Evolutionary conservation across 2,888 invertebrate genomes (phyloP), one percentile per base, ranked within the genome.

Genomic region (Germaria angustata): DNA sequence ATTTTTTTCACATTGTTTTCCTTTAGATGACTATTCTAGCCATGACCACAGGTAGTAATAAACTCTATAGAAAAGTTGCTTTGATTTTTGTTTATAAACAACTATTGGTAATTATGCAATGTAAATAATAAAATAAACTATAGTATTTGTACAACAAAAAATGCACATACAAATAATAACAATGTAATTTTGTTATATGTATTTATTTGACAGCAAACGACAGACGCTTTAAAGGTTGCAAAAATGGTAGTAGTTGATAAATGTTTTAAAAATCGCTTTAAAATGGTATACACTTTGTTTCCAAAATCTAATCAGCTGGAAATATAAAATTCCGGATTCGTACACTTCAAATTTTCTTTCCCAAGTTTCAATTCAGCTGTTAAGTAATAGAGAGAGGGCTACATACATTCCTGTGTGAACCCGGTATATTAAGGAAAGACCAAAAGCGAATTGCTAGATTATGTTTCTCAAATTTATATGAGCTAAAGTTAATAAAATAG

Each of bases 61-160:
- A 20, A 9, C 11, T n/a, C 5, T 41, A 7, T 7, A 11, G 8
- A 24, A 24, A n/a, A 28, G 0, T 39, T 41, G 28, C 46, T 44
- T 1, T 41, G 36, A 22, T 15, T 57, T 69, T 79, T 82, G 75
- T 82, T 82, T 82, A 79, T 76, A 79, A 82, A 79, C 79, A 82
- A 76, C 75, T 49, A 32, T 44, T 53, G 34, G n/a, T 2, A 57
- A 73, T 81, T 77, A 77, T 77, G 71, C 77, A 77, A 81, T 77
- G 81, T 77, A 81, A 81, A 81, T 81, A 81, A 72, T 77, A 72
- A 77, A 77, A 53, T 77, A 61, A 66, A 53, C 15, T 68, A n/a
- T 57, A 49, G 8, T 71, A 36, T 32, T 46, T 77, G 61, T 77
- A 81, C 81, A 81, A 81, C 71, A 81, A 81, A 77, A 71, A 80